Evolutionary conservation across 1,140 invertebrate species (phyloP).

Genomic region (Cephus cinctus): DNA sequence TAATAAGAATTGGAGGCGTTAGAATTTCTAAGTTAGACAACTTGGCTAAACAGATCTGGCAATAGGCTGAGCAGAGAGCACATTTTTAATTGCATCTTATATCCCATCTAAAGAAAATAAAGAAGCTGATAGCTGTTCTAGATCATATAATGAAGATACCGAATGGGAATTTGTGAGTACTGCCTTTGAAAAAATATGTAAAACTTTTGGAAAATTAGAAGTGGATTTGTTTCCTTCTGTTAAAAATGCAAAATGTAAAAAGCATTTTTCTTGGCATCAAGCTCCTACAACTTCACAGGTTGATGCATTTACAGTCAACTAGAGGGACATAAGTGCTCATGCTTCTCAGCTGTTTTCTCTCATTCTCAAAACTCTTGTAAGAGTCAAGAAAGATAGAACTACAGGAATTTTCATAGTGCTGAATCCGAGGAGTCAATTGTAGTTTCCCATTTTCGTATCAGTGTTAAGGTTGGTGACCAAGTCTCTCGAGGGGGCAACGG

Average conservation of each 20-base stretch:
- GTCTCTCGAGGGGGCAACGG: no score
- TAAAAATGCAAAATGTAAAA: constrained; percentile 25
- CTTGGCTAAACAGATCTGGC: constrained; percentile 20
- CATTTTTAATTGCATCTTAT: constrained; percentile 26
- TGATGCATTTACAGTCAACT: constrained; percentile 33
- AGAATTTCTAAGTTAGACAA: constrained; percentile 19
- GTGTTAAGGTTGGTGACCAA: no score
- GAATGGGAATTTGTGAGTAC: constrained; percentile 22
- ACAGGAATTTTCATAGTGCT: constrained; percentile 3
- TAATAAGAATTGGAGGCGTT: constrained; percentile 26
- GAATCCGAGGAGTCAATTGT: no score
- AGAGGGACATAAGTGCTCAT: constrained; percentile 24
- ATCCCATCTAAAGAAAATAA: constrained; percentile 22
- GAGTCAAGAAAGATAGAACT: constrained; percentile 19
- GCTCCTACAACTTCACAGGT: constrained; percentile 23
- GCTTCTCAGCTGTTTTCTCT: constrained; percentile 33
- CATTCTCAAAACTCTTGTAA: constrained; percentile 19
- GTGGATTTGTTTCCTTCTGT: constrained; percentile 31
- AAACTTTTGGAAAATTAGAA: constrained; percentile 17
- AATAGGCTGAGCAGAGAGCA: constrained; percentile 23
- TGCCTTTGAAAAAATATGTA: constrained; percentile 15
- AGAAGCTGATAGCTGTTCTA: constrained; percentile 25
- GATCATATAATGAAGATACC: constrained; percentile 17
- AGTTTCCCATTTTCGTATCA: no score
- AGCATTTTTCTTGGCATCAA: constrained; percentile 23